Evolutionary conservation across 1,140 invertebrate species (phyloP).

Genomic region (Xylocopa sonorina): DNA sequence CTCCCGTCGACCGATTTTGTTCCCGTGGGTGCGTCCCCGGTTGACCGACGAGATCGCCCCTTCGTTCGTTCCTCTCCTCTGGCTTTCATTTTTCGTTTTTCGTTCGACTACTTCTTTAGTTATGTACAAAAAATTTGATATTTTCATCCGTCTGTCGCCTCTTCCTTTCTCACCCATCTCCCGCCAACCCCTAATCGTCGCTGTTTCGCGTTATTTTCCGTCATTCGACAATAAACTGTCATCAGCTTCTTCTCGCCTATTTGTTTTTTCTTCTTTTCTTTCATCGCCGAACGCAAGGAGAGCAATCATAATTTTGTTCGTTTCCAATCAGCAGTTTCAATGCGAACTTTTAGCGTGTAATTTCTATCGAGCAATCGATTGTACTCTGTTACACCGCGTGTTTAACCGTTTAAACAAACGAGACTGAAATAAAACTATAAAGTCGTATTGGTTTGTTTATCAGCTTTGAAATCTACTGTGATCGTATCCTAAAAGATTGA

Average conservation of each 20-base stretch:
- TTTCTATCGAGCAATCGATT: too few relatives aligned
- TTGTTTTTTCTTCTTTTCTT: neutral
- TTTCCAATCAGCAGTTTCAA: too few relatives aligned
- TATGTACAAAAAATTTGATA: slow-evolving; percentile 36
- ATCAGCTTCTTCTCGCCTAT: neutral
- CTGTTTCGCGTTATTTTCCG: neutral
- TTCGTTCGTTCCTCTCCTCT: neutral
- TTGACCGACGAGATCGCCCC: slow-evolving; percentile 10
- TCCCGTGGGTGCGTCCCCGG: slow-evolving; percentile 6
- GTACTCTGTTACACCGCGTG: too few relatives aligned
- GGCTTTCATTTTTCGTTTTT: neutral
- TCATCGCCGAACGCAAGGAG: slow-evolving; percentile 4
- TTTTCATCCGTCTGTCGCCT: slow-evolving; percentile 33
- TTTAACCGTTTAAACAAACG: too few relatives aligned
- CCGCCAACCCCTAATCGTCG: neutral
- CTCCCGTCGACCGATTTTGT: slow-evolving; percentile 11
- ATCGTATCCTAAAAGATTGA: too few relatives aligned
- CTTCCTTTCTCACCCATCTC: neutral
- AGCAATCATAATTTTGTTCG: too few relatives aligned
- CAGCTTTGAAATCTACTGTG: too few relatives aligned
- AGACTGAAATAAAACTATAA: too few relatives aligned
- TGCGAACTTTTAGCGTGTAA: too few relatives aligned
- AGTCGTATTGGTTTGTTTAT: too few relatives aligned
- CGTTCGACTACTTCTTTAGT: neutral
- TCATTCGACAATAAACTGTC: neutral